Conservation (phyloP, 2,888 invertebrate genomes). For the Drosophila longiperda region DNA sequence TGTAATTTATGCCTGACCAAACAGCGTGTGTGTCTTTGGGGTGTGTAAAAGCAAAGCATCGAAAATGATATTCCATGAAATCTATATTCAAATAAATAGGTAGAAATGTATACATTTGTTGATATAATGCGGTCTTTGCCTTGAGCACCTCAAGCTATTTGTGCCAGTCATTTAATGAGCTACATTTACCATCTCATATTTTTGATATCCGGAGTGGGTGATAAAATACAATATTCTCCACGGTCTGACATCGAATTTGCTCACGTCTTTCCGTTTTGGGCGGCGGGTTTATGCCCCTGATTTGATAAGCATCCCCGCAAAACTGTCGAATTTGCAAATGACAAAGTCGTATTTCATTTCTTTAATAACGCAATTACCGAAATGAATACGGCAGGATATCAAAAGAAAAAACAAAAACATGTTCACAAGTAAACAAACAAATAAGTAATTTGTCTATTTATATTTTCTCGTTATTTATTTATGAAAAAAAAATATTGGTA, state of each 20-base stretch:
- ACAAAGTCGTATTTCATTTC: slow-evolving; percentile 65
- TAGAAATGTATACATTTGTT: not conserved
- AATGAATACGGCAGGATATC: not conserved
- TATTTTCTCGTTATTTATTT: not conserved
- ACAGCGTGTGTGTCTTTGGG: not conserved
- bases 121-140: slow-evolving; percentile 32
- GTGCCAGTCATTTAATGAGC: slow-evolving; percentile 74
- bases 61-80: slow-evolving; percentile 28
- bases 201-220: slow-evolving; percentile 11
- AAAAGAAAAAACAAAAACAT: slow-evolving; percentile 22
- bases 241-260: slow-evolving; percentile 7
- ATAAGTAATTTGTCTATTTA: slow-evolving; percentile 57
- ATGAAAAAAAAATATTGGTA: not conserved
- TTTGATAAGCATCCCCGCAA: slow-evolving; percentile 52
- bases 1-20: slow-evolving; percentile 48
- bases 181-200: slow-evolving; percentile 45
- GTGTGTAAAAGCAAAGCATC: not conserved
- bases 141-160: slow-evolving; percentile 43
- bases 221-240: slow-evolving; percentile 26
- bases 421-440: slow-evolving; percentile 55
- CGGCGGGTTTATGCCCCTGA: slow-evolving; percentile 41
- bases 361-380: slow-evolving; percentile 24
- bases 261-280: slow-evolving; percentile 24
- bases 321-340: slow-evolving; percentile 73
- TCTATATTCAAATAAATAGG: slow-evolving; percentile 1